Conservation (phyloP, 2,888 invertebrate genomes). For the Amiota communis region DNA sequence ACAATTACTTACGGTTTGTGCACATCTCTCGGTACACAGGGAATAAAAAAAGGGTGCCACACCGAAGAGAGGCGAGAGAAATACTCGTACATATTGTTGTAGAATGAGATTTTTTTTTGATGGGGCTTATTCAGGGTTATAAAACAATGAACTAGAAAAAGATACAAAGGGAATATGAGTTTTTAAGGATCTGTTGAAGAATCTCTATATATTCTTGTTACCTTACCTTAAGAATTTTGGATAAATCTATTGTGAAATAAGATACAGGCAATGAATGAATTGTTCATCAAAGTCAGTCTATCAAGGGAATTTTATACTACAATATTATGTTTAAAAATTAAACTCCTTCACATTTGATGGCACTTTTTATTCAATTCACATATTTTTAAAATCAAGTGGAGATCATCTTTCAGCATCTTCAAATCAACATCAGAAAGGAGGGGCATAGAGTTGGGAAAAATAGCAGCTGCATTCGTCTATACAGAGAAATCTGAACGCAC, state of each 20-base stretch:
- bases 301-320: neutral
- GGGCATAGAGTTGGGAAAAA: conserved; percentile 28
- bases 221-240: too few relatives aligned
- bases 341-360: conserved; percentile 25
- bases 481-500: conserved; percentile 20
- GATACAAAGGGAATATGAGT: neutral
- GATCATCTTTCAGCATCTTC: conserved; percentile 49
- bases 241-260: neutral
- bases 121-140: neutral
- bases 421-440: neutral
- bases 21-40: conserved; percentile 37
- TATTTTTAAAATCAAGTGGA: conserved; percentile 42
- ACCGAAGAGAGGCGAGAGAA: neutral
- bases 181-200: too few relatives aligned
- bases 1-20: conserved; percentile 69
- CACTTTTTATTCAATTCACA: conserved; percentile 4
- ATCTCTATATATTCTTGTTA: too few relatives aligned
- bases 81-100: neutral
- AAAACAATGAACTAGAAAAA: conserved; percentile 26
- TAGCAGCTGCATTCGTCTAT: conserved; percentile 57
- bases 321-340: conserved; percentile 1
- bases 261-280: neutral
- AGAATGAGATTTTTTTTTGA: neutral
- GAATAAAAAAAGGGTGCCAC: neutral
- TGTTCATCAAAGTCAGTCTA: neutral